Evolutionary conservation across 2,113 vertebrate species (phyloP).

Genomic region (Toxotes jaculatrix): DNA sequence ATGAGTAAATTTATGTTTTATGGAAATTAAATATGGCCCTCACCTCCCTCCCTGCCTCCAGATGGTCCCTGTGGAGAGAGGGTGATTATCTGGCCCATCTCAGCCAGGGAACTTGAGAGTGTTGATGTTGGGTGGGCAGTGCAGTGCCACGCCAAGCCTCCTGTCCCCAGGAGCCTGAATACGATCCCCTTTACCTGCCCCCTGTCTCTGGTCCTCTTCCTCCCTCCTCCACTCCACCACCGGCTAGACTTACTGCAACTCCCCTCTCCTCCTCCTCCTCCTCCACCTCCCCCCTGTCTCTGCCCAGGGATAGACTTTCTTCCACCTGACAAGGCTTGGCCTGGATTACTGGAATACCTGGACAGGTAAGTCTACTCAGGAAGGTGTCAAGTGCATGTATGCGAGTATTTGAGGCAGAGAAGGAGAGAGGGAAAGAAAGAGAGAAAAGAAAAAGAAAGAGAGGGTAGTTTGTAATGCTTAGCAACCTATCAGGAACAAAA

Average conservation of each 20-base stretch:
- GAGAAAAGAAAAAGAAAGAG: slow-evolving; percentile 3
- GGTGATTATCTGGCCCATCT: slow-evolving; percentile 84
- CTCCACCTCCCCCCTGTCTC: slow-evolving; percentile 45
- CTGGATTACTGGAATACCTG: slow-evolving; percentile 80
- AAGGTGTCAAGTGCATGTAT: slow-evolving; percentile 76
- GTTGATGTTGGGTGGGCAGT: slow-evolving; percentile 85
- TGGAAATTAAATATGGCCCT: slow-evolving; percentile 77
- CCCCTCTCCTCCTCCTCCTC: slow-evolving; percentile 20
- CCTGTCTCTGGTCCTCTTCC: slow-evolving; percentile 70
- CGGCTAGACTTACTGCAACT: slow-evolving; percentile 78
- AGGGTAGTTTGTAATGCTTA: slow-evolving; percentile 33
- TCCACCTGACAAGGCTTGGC: slow-evolving; percentile 78
- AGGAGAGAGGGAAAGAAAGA: slow-evolving; percentile 6
- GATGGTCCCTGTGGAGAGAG: slow-evolving; percentile 83
- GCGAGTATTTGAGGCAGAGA: slow-evolving; percentile 35
- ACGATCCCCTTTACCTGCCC: slow-evolving; percentile 80
- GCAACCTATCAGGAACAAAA: slow-evolving; percentile 41
- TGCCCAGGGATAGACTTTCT: slow-evolving; percentile 80
- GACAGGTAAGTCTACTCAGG: slow-evolving; percentile 71
- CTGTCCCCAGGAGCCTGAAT: slow-evolving; percentile 84
- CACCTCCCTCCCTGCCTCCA: slow-evolving; percentile 70
- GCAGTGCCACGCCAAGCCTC: slow-evolving; percentile 80
- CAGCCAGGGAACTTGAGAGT: slow-evolving; percentile 82
- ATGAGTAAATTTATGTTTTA: slow-evolving; percentile 76
- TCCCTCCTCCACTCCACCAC: slow-evolving; percentile 64